phyloP scores from a whole-genome alignment of 2,113 vertebrate species.

The Cynoglossus semilaevis region DNA sequence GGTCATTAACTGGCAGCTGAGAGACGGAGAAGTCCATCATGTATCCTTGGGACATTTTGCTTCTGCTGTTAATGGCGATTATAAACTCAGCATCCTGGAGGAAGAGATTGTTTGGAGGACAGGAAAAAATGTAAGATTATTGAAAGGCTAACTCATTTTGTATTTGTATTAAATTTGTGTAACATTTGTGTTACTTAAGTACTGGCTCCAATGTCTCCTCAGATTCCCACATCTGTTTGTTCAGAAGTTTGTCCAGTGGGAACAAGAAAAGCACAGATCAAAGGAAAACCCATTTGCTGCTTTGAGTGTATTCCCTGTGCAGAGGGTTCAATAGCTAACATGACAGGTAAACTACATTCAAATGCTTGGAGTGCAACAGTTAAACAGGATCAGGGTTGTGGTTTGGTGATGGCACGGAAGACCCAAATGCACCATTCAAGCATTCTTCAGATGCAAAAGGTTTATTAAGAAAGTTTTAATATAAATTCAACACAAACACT shows the following conservation, averaged over 20 bases:
- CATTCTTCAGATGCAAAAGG: too few relatives aligned
- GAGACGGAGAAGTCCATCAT: constrained; percentile 68
- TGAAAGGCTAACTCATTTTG: neutral
- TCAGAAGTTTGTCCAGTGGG: constrained; percentile 66
- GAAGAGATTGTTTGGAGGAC: constrained; percentile 68
- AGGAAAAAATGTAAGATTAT: constrained; percentile 49
- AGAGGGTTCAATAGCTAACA: constrained; percentile 74
- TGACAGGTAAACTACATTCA: constrained; percentile 61
- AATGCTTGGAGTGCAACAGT: too few relatives aligned
- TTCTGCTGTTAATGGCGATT: constrained; percentile 39
- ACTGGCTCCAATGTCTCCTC: neutral
- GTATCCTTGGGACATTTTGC: constrained; percentile 71
- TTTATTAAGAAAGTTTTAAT: too few relatives aligned
- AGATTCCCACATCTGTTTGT: constrained; percentile 72
- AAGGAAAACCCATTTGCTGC: constrained; percentile 74
- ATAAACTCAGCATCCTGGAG: constrained; percentile 65
- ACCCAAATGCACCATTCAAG: too few relatives aligned
- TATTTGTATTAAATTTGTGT: neutral
- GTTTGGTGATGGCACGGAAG: too few relatives aligned
- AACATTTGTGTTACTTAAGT: too few relatives aligned
- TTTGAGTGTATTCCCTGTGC: constrained; percentile 80
- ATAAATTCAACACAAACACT: too few relatives aligned
- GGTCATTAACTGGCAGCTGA: constrained; percentile 78
- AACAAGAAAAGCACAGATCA: constrained; percentile 72
- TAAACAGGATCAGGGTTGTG: too few relatives aligned